These are phyloP conservation scores for Mimas tiliae DNA, from an alignment of 2,888 invertebrate genomes.

Conservation along the genomic window DNA sequence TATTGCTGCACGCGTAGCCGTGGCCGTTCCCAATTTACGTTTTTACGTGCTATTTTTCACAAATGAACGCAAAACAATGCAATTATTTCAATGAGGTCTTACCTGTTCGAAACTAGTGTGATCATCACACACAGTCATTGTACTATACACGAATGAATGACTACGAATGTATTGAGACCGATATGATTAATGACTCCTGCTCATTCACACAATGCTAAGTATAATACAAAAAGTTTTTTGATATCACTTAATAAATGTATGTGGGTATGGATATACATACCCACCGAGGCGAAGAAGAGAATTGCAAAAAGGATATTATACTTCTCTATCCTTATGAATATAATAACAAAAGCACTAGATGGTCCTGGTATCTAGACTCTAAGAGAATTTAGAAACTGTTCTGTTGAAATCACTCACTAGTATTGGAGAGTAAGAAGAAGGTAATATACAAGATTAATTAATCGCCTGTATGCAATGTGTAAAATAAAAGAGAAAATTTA, in stretches of 20 bases:
- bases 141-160: slow-evolving; percentile 7
- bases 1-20: not conserved
- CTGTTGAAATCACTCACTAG: not conserved
- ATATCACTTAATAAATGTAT: not conserved
- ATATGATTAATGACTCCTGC: slow-evolving; percentile 18
- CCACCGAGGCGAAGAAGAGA: no score
- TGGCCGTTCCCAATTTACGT: not conserved
- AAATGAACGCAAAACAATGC: no score
- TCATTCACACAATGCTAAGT: slow-evolving; percentile 19
- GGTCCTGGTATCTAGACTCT: no score
- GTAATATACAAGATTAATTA: not conserved
- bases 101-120: slow-evolving; percentile 19
- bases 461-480: not conserved
- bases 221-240: slow-evolving; percentile 13
- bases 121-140: not conserved
- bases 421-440: not conserved
- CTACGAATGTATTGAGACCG: not conserved
- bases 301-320: no score
- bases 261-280: not conserved
- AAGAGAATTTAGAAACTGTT: no score
- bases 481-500: slow-evolving; percentile 15
- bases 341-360: no score
- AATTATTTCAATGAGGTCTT: slow-evolving; percentile 12
- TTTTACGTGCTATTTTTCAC: no score
- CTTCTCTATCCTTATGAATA: no score